phyloP scores from a whole-genome alignment of 2,113 vertebrate species.

The Heteronetta atricapilla region DNA sequence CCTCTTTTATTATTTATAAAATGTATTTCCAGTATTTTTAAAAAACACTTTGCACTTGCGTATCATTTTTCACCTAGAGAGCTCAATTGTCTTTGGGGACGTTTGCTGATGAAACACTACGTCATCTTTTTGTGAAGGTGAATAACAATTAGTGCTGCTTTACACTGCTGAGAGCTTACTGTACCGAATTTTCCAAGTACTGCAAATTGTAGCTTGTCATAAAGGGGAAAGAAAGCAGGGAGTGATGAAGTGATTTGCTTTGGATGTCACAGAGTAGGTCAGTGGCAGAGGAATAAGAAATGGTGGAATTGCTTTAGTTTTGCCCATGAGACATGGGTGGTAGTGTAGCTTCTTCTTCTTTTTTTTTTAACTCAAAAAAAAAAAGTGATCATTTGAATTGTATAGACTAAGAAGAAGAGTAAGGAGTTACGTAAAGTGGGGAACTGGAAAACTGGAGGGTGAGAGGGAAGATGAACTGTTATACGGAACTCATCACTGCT shows the following conservation, averaged over 20 bases:
- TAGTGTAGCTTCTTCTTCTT: background rate
- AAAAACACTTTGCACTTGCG: constrained; percentile 49
- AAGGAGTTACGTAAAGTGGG: background rate
- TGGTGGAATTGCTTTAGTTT: background rate
- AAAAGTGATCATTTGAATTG: background rate
- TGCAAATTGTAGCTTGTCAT: background rate
- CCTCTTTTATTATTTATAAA: constrained; percentile 69
- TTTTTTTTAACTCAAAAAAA: background rate
- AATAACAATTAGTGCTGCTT: constrained; percentile 13
- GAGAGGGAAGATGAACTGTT: background rate
- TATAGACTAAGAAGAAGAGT: background rate
- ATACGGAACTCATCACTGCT: background rate
- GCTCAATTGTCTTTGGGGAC: constrained; percentile 28
- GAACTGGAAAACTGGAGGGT: background rate
- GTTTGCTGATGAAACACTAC: constrained; percentile 56
- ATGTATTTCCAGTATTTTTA: constrained; percentile 42
- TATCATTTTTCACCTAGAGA: constrained; percentile 56
- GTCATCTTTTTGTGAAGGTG: background rate
- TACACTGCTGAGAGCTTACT: background rate
- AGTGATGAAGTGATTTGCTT: background rate
- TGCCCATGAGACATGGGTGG: background rate
- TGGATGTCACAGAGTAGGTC: background rate
- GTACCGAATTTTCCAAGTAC: background rate
- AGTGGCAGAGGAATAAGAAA: background rate
- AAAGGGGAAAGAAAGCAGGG: background rate